These are phyloP conservation scores for Camponotus floridanus DNA, from an alignment of 1,140 invertebrate genomes.

Conservation along the genomic window DNA sequence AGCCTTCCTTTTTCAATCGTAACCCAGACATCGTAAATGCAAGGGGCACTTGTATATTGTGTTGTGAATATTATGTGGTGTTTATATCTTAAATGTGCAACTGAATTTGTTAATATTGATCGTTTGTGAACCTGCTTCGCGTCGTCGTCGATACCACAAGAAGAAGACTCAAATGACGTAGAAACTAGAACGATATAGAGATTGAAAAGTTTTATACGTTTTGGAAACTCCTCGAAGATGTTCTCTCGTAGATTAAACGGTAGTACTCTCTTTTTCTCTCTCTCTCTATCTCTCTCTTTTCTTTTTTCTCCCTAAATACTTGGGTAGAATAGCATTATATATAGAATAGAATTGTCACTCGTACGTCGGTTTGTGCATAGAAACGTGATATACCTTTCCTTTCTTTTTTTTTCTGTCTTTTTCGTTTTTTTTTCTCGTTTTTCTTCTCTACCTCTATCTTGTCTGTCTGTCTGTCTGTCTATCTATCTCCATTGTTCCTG, in stretches of 20 bases:
- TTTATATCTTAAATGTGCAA: slow-evolving; percentile 54
- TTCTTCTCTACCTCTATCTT: slow-evolving; percentile 45
- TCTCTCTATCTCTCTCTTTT: neutral
- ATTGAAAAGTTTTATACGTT: slow-evolving; percentile 27
- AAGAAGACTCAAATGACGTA: neutral
- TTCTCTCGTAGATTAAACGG: slow-evolving; percentile 37
- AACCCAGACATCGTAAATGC: slow-evolving; percentile 25
- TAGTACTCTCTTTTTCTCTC: slow-evolving; percentile 6
- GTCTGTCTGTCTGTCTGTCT: slow-evolving; percentile 45
- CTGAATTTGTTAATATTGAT: slow-evolving; percentile 33
- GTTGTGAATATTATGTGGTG: slow-evolving; percentile 48
- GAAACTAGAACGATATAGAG: slow-evolving; percentile 14
- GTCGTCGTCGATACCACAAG: neutral
- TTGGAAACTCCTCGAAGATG: neutral
- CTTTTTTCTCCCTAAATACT: neutral
- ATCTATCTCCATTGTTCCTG: slow-evolving; percentile 68
- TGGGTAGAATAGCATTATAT: slow-evolving; percentile 45
- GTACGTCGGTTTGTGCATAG: slow-evolving; percentile 11
- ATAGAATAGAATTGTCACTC: slow-evolving; percentile 50
- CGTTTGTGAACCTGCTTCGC: slow-evolving; percentile 15
- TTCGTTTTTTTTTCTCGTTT: slow-evolving; percentile 36
- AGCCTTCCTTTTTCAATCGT: slow-evolving; percentile 23
- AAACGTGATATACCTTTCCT: slow-evolving; percentile 17
- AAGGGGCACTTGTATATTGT: slow-evolving; percentile 54
- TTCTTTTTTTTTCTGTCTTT: slow-evolving; percentile 59